A percentile compares a stretch with the other conserved stretches of the same genome.
phyloP scores from a whole-genome alignment of 2,113 vertebrate genomes.

The Lethenteron reissneri region DNA sequence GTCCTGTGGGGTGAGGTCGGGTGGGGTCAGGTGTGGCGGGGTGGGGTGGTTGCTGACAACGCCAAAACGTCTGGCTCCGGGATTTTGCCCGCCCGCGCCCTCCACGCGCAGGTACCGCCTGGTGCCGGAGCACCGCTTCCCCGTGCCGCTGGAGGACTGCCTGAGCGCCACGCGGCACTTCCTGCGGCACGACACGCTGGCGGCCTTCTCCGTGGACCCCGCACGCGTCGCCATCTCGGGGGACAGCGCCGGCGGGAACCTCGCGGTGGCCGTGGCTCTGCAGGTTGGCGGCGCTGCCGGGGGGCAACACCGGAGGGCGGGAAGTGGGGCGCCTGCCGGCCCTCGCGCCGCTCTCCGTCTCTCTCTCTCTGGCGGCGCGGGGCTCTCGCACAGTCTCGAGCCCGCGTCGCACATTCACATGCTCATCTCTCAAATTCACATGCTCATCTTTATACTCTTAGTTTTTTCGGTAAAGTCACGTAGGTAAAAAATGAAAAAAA shows the following conservation, averaged over 20 bases:
- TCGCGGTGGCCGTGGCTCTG: conserved; percentile 33
- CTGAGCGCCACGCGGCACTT: conserved; percentile 34
- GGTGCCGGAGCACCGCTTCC: conserved; percentile 34
- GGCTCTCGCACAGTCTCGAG: conserved; percentile 16
- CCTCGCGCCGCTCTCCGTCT: too few species aligned
- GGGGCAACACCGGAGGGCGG: not conserved
- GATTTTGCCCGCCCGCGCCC: too few species aligned
- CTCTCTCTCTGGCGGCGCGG: conserved; percentile 26
- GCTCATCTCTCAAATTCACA: too few species aligned
- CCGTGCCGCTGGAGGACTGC: conserved; percentile 27
- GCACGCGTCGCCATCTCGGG: conserved; percentile 29
- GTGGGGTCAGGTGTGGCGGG: too few species aligned
- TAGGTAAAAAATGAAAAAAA: too few species aligned
- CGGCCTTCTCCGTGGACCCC: conserved; percentile 33
- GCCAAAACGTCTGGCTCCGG: too few species aligned
- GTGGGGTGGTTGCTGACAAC: too few species aligned
- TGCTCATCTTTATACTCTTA: too few species aligned
- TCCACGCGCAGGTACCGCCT: conserved; percentile 29
- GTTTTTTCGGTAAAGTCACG: too few species aligned
- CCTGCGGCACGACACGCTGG: conserved; percentile 19
- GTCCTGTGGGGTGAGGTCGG: too few species aligned
- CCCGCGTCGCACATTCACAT: too few species aligned
- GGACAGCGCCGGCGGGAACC: conserved; percentile 37
- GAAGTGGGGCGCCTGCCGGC: too few species aligned
- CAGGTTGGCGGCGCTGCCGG: conserved; percentile 18